Base-by-base conservation (phyloP, 2,113 vertebrate genomes). In the Pygoscelis antarcticus region DNA sequence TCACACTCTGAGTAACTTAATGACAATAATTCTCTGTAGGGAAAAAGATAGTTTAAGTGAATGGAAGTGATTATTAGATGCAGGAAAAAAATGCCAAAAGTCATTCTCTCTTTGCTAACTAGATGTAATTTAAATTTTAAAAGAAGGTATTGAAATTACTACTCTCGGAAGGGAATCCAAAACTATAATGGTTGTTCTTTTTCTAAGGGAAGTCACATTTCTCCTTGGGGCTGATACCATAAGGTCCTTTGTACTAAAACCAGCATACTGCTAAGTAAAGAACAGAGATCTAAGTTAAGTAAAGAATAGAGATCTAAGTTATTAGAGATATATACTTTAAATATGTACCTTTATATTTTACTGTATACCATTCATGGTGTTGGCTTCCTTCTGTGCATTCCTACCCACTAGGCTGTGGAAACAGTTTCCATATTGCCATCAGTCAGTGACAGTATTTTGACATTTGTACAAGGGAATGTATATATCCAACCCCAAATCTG, bases 51-150 rank as follows among this genome's bases (percentile, higher is more conserved):
- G 47, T 81, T 90, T 49, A 90, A 84, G 71, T 74, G 90, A 88
- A 78, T 68, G 64, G 52, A 83, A 88, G 44, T 49, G 72, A 81
- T 94, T 71, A 88, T 81, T 93, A 90, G 64, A 93, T 79, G n/a
- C 66, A 57, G 34, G 61, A 38, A 93, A 46, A 87, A 84, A 62
- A 87, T 57, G 87, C 62, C 68, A 83, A 58, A 91, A 88, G 47
- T 82, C 7, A 58, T 86, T 86, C 44, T 87, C 16, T 80, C 64
- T 49, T 90, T 47, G 32, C 72, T 94, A 89, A 81, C 52, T 55
- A 90, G 40, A n/a, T 42, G 55, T 83, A 83, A 89, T 89, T 91
- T 89, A 40, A 76, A 80, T 77, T 92, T 90, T 80, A 89, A 70
- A 92, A 49, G 34, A 83, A 89, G 16, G 19, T 74, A 20, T 54